These are phyloP conservation scores for Orthosia gracilis DNA, from an alignment of 2,888 invertebrate genomes.

Conservation along the genomic window DNA sequence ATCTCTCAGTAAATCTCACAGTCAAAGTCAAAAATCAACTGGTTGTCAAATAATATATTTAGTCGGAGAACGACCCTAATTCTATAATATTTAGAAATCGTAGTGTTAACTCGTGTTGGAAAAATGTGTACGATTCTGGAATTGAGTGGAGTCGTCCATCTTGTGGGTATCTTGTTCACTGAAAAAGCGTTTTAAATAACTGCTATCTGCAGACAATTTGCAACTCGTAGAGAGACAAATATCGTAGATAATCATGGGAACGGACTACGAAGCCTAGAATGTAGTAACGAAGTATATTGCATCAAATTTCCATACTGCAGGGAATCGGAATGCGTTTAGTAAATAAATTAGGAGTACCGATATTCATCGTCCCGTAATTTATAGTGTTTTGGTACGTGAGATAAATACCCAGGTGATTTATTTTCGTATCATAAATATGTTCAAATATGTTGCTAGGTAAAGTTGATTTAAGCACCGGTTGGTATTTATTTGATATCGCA, in stretches of 20 bases:
- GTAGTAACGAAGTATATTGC: conserved; percentile 46
- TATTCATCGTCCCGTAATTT: conserved; percentile 56
- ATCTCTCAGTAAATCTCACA: no score
- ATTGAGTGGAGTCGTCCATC: conserved; percentile 32
- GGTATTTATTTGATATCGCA: conserved; percentile 49
- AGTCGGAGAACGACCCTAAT: neutral
- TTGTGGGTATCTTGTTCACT: conserved; percentile 34
- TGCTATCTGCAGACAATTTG: conserved; percentile 47
- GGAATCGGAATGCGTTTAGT: conserved; percentile 56
- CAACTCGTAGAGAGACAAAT: conserved; percentile 46
- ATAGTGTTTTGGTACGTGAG: conserved; percentile 55
- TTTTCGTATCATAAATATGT: conserved; percentile 56
- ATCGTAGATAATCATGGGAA: conserved; percentile 53
- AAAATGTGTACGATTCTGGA: conserved; percentile 33
- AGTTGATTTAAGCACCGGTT: conserved; percentile 47
- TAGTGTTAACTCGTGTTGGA: conserved; percentile 5
- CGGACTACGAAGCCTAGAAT: conserved; percentile 28
- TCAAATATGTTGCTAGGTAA: conserved; percentile 37
- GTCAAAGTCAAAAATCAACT: neutral
- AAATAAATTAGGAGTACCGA: conserved; percentile 56
- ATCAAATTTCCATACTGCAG: conserved; percentile 46
- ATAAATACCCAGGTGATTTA: conserved; percentile 57
- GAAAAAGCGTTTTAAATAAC: conserved; percentile 43
- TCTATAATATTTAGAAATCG: conserved; percentile 3
- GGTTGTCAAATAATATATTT: neutral